Conservation (phyloP, 2,888 invertebrate species). For the Trichopoda pennipes region DNA sequence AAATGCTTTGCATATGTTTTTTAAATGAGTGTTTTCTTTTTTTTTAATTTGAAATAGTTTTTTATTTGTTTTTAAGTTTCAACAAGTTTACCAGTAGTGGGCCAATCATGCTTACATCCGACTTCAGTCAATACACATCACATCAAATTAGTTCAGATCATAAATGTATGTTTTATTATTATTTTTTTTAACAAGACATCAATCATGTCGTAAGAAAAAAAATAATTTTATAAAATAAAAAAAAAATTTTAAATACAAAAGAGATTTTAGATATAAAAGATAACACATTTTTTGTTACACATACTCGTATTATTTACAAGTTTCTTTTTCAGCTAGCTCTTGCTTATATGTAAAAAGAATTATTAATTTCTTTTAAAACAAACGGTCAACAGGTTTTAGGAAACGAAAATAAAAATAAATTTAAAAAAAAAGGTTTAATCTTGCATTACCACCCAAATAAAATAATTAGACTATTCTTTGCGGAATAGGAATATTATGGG, state of each 20-base stretch:
- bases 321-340: too few relatives aligned
- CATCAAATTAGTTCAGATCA: conserved; percentile 64
- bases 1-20: conserved; percentile 30
- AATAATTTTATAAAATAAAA: background rate
- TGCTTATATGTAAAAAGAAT: too few relatives aligned
- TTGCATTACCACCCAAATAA: conserved; percentile 21
- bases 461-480: too few relatives aligned
- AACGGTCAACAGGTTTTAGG: conserved; percentile 78
- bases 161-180: conserved; percentile 33
- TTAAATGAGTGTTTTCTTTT: conserved; percentile 22
- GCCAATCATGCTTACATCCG: conserved; percentile 81
- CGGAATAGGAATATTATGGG: too few relatives aligned
- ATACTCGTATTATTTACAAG: too few relatives aligned
- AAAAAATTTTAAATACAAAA: conserved; percentile 23
- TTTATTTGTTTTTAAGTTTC: conserved; percentile 57
- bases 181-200: conserved; percentile 5
- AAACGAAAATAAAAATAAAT: background rate
- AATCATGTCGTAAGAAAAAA: conserved; percentile 59
- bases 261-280: background rate
- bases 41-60: conserved; percentile 49
- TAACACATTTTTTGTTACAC: background rate
- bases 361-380: conserved; percentile 65
- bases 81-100: conserved; percentile 80
- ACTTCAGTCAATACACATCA: conserved; percentile 74
- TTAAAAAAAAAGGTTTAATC: background rate